phyloP scores from a whole-genome alignment of 2,113 vertebrate genomes.

The Larimichthys polyactis region DNA sequence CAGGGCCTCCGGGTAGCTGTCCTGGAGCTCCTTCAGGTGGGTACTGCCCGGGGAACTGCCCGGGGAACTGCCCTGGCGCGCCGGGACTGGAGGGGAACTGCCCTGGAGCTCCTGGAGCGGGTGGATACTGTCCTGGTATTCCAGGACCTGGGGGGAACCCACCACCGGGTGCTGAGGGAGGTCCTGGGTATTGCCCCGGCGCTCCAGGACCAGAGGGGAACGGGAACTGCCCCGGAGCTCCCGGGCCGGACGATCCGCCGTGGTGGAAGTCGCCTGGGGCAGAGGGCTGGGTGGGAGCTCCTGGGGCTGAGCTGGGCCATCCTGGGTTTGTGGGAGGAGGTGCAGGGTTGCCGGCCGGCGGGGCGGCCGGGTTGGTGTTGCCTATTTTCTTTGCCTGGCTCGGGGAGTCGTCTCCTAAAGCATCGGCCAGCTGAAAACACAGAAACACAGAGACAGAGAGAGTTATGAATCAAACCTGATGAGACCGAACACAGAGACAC shows the following conservation, averaged over 20 bases:
- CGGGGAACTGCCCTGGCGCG: constrained; percentile 65
- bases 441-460: background rate
- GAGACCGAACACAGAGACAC: background rate
- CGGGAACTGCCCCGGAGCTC: constrained; percentile 79
- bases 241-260: constrained; percentile 76
- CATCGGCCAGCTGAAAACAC: constrained; percentile 80
- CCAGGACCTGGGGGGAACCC: constrained; percentile 77
- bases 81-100: constrained; percentile 79
- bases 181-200: constrained; percentile 79
- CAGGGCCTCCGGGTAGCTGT: constrained; percentile 80
- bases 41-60: constrained; percentile 80
- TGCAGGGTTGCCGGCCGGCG: constrained; percentile 57
- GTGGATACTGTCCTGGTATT: constrained; percentile 78
- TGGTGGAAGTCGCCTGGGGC: constrained; percentile 57
- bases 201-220: constrained; percentile 79
- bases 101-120: constrained; percentile 81
- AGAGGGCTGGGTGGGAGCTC: constrained; percentile 81
- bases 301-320: constrained; percentile 83
- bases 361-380: constrained; percentile 76
- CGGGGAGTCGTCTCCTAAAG: constrained; percentile 76
- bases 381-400: constrained; percentile 74
- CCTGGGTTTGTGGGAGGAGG: constrained; percentile 75
- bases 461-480: background rate
- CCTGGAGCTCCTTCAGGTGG: constrained; percentile 81
- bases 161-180: constrained; percentile 75